Evolutionary conservation across 1,140 invertebrate species (phyloP).

Genomic region (Anastrepha ludens): DNA sequence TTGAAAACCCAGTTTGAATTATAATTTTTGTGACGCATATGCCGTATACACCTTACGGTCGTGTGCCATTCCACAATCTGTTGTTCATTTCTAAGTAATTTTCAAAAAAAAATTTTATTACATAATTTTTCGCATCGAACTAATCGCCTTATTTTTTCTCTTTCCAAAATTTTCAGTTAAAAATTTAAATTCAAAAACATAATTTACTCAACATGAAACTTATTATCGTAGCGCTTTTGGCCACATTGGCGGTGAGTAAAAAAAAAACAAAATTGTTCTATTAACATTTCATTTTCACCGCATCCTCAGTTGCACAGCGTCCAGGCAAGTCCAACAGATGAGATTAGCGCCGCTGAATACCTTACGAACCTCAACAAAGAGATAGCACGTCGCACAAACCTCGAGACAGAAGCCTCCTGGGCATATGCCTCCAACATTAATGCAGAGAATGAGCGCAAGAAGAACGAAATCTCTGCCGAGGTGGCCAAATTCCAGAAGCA

Average conservation of each 20-base stretch:
- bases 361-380: slow-evolving; percentile 78
- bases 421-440: slow-evolving; percentile 85
- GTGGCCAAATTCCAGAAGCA: slow-evolving; percentile 72
- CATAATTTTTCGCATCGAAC: neutral
- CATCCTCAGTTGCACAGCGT: slow-evolving; percentile 56
- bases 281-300: neutral
- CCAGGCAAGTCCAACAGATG: slow-evolving; percentile 74
- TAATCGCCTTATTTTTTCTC: neutral
- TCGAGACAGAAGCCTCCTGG: slow-evolving; percentile 79
- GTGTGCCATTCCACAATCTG: no score
- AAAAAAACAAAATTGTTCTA: neutral
- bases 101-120: no score
- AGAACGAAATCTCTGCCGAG: slow-evolving; percentile 74
- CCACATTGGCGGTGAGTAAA: slow-evolving; percentile 66
- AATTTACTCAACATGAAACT: slow-evolving; percentile 63
- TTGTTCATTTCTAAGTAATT: no score
- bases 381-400: slow-evolving; percentile 77
- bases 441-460: slow-evolving; percentile 79
- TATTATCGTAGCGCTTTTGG: slow-evolving; percentile 63
- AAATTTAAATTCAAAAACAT: slow-evolving; percentile 38
- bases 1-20: no score
- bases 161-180: slow-evolving; percentile 57
- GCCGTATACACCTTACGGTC: no score
- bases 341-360: slow-evolving; percentile 78
- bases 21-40: no score